Evolutionary conservation across 2,888 invertebrate species (phyloP).

Genomic region (Trachelus stipa): DNA sequence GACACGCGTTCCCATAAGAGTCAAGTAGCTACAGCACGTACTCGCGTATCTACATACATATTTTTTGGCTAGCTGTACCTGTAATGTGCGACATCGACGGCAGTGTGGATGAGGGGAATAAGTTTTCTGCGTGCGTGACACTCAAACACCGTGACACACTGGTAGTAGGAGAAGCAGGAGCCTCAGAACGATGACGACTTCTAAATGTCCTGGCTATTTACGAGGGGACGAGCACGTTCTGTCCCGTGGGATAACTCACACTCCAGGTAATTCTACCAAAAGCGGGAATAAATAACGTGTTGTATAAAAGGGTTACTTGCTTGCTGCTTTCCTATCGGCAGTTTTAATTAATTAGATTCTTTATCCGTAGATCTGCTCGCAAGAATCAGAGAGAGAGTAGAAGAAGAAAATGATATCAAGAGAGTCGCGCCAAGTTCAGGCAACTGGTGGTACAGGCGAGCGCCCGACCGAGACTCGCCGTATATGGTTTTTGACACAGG

Average conservation of each 20-base stretch:
- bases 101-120: neutral
- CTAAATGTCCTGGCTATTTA: neutral
- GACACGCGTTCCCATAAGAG: conserved; percentile 7
- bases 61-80: neutral
- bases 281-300: neutral
- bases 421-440: no score
- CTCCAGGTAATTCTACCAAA: neutral
- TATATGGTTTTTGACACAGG: no score
- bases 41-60: neutral
- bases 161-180: neutral
- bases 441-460: no score
- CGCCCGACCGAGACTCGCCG: no score
- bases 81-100: neutral
- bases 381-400: neutral
- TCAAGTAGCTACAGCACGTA: conserved; percentile 2
- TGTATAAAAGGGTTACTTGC: neutral
- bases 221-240: neutral
- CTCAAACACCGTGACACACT: neutral
- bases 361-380: neutral
- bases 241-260: neutral
- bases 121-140: neutral
- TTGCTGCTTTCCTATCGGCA: neutral
- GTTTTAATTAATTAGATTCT: neutral
- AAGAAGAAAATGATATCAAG: no score
- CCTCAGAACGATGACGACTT: neutral